These are phyloP conservation scores for Alcedo atthis DNA, from an alignment of 2,797 vertebrate species.

Conservation along the genomic window DNA sequence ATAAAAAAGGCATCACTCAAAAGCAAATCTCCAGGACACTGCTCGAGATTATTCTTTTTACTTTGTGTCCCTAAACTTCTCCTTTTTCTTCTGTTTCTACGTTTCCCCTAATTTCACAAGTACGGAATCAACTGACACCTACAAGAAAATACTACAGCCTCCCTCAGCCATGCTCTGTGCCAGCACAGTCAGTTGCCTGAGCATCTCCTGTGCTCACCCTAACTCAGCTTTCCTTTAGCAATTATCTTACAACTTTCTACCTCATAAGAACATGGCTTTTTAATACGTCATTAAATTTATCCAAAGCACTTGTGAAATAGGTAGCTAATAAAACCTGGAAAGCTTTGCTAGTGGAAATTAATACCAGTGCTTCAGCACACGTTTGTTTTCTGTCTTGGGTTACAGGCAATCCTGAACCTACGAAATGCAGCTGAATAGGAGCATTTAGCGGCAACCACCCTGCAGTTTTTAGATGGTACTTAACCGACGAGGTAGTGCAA, in stretches of 20 bases:
- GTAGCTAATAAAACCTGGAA: not conserved
- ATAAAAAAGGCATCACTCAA: not conserved
- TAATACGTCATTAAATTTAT: not conserved
- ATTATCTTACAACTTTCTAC: not conserved
- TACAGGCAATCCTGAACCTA: not conserved
- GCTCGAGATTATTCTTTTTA: not conserved
- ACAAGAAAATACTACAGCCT: not conserved
- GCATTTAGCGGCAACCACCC: not conserved
- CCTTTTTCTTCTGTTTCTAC: not conserved
- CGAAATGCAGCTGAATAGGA: not conserved
- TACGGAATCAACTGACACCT: not conserved
- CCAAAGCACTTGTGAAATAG: constrained; percentile 5
- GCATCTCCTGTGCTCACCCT: not conserved
- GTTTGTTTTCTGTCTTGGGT: not conserved
- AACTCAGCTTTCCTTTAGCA: not conserved
- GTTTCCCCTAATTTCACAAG: not conserved
- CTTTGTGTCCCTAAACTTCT: not conserved
- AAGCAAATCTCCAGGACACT: not conserved
- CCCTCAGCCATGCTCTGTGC: not conserved
- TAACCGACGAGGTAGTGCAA: not conserved
- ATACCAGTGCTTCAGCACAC: not conserved
- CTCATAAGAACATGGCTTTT: not conserved
- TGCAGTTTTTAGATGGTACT: not conserved
- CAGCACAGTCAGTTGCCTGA: not conserved
- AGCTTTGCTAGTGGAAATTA: not conserved